Conservation (phyloP, 1,140 invertebrate species). For the Chlorops oryzae region DNA sequence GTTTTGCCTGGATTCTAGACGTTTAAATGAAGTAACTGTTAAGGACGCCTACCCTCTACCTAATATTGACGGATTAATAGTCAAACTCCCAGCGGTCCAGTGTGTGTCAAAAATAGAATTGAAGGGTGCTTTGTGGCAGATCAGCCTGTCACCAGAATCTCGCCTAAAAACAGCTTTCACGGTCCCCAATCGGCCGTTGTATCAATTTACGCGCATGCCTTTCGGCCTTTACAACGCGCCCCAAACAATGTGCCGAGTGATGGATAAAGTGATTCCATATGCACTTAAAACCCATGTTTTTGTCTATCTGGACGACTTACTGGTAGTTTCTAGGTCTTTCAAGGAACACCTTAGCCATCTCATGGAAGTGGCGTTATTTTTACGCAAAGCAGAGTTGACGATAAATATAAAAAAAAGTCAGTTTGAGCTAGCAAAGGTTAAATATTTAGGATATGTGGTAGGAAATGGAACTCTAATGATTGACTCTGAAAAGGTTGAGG, state of each 20-base stretch:
- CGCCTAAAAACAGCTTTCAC: slow-evolving; percentile 44
- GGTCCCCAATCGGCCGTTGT: slow-evolving; percentile 36
- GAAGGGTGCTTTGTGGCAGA: slow-evolving; percentile 6
- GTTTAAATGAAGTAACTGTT: too few relatives aligned
- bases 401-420: slow-evolving; percentile 19
- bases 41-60: slow-evolving; percentile 3
- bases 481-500: slow-evolving; percentile 7
- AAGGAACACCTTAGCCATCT: not conserved
- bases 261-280: slow-evolving; percentile 36
- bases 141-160: slow-evolving; percentile 15
- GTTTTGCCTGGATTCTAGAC: slow-evolving; percentile 4
- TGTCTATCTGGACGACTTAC: slow-evolving; percentile 12
- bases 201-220: slow-evolving; percentile 12
- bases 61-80: slow-evolving; percentile 4
- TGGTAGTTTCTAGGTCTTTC: not conserved
- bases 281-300: slow-evolving; percentile 24
- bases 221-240: slow-evolving; percentile 4
- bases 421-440: slow-evolving; percentile 18
- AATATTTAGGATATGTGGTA: slow-evolving; percentile 30
- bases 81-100: not conserved
- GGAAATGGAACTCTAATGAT: slow-evolving; percentile 2
- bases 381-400: not conserved
- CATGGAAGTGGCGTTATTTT: not conserved
- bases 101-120: not conserved
- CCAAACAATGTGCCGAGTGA: slow-evolving; percentile 17